phyloP scores from a whole-genome alignment of 1,140 invertebrate species.

The Drosophila kanapiae region DNA sequence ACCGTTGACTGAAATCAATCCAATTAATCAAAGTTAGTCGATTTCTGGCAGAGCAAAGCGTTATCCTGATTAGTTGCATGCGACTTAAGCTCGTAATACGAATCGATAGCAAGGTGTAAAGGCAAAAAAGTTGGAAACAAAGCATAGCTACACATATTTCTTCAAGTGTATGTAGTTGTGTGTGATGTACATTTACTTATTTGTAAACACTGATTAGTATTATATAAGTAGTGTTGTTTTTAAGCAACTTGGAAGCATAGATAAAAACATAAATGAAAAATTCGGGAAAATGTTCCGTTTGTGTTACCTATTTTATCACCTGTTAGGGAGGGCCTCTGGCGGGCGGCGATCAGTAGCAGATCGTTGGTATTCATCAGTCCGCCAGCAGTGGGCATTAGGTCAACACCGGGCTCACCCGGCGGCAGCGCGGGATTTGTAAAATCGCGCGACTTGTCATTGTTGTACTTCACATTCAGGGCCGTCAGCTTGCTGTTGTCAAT shows the following conservation, averaged over 20 bases:
- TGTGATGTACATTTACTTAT: no score
- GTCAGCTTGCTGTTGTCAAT: slow-evolving; percentile 99
- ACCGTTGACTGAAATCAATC: slow-evolving; percentile 73
- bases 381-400: slow-evolving; percentile 87
- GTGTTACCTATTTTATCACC: slow-evolving; percentile 86
- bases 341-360: slow-evolving; percentile 89
- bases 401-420: slow-evolving; percentile 93
- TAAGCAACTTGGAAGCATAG: slow-evolving; percentile 43
- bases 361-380: slow-evolving; percentile 88
- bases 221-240: no score
- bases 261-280: slow-evolving; percentile 60
- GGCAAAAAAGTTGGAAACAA: slow-evolving; percentile 43
- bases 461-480: slow-evolving; percentile 99
- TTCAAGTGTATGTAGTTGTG: neutral
- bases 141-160: slow-evolving; percentile 15
- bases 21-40: slow-evolving; percentile 24
- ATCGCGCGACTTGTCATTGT: slow-evolving; percentile 99
- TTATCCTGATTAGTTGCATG: slow-evolving; percentile 52
- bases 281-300: slow-evolving; percentile 72
- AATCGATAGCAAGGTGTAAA: slow-evolving; percentile 78
- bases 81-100: slow-evolving; percentile 61
- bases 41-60: neutral
- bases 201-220: no score
- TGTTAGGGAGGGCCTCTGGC: slow-evolving; percentile 87
- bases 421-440: slow-evolving; percentile 99